Evolutionary conservation across 2,797 vertebrate species (phyloP), one percentile per base, ranked within the genome.

Genomic region (Phoxinus dragarum): DNA sequence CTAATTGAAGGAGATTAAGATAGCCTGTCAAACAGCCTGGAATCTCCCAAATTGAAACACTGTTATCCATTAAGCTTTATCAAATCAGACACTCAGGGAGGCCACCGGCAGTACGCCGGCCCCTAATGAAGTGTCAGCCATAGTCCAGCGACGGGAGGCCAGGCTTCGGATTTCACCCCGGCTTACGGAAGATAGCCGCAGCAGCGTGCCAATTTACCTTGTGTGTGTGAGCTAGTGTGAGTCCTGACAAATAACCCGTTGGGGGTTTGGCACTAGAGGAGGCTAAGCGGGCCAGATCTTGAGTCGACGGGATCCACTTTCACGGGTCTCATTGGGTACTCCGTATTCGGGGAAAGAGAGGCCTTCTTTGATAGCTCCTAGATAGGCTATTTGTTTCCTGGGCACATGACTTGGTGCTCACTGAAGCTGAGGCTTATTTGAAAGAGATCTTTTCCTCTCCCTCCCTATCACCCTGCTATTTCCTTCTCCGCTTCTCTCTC

Each of bases 1-100:
- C 92, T 95, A 94, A 95, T 91, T 95, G 94, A 94, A 95, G 88
- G 88, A 95, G 94, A 94, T 94, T 95, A 94, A 93, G 93, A 94
- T 92, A 93, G 93, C 90, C 93, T 93, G 92, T 92, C 90, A 92
- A 90, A 88, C 81, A 91, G 92, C 84, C 90, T 68, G 82, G 88
- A 85, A 89, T 87, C 89, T 91, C 92, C 88, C 89, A 93, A 86
- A 96, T 95, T 94, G 93, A 94, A 91, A 86, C 88, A 90, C 93
- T 96, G 93, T 94, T 89, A 93, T 96, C 92, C 94, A 44, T 95
- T 96, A 94, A 90, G 89, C 95, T 92, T 94, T 92, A 94, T 90
- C 94, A 93, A 94, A 93, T 91, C 90, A 93, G 92, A 93, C 90
- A 89, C 89, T 87, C 56, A 9, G 81, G 88, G 86, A 85, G 86